Evolutionary conservation across 2,888 invertebrate species (phyloP).

Genomic region (Poecilus cupreus): DNA sequence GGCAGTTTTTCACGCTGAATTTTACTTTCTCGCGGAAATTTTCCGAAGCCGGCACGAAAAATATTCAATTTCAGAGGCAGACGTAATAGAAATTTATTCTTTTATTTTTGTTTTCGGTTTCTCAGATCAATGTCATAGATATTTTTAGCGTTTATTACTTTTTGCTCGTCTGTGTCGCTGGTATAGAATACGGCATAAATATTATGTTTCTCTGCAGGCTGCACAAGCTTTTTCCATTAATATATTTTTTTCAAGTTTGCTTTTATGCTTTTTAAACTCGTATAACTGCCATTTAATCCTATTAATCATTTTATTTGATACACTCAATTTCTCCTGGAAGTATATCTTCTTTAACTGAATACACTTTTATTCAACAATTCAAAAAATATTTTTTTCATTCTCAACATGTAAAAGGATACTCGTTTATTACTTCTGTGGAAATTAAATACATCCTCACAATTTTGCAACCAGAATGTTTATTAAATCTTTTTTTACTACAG

Average conservation of each 20-base stretch:
- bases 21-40: constrained; percentile 7
- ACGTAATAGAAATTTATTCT: constrained; percentile 14
- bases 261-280: not conserved
- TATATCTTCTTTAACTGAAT: too few relatives aligned
- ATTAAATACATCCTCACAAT: too few relatives aligned
- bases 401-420: too few relatives aligned
- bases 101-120: constrained; percentile 13
- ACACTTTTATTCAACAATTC: too few relatives aligned
- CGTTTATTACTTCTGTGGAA: too few relatives aligned
- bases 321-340: not conserved
- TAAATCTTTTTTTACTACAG: too few relatives aligned
- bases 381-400: too few relatives aligned
- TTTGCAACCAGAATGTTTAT: too few relatives aligned
- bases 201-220: not conserved
- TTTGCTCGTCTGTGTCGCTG: not conserved
- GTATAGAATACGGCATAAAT: too few relatives aligned
- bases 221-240: not conserved
- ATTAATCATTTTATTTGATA: constrained; percentile 2
- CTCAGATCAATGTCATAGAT: not conserved
- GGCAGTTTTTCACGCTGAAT: constrained; percentile 30
- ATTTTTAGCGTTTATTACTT: constrained; percentile 1
- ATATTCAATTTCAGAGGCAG: constrained; percentile 2
- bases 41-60: not conserved
- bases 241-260: not conserved
- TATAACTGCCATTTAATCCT: not conserved